Evolutionary conservation across 2,797 vertebrate species (phyloP).

Genomic region (Alectoris magna): DNA sequence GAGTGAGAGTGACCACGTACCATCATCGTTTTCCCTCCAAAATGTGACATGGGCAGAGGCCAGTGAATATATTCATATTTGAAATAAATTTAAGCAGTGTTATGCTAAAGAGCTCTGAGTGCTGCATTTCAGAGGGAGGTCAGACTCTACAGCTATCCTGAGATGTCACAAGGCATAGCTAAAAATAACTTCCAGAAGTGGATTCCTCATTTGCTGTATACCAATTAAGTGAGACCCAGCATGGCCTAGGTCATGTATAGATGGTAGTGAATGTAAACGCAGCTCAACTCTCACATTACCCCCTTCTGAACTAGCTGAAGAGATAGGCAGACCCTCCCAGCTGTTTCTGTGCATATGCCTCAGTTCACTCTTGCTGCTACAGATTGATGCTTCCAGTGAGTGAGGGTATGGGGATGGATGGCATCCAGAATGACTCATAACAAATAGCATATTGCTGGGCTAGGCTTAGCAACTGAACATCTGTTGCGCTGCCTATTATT

Average conservation of each 20-base stretch:
- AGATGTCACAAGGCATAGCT: neutral
- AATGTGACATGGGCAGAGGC: neutral
- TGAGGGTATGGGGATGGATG: slow-evolving; percentile 15
- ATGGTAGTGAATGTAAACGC: neutral
- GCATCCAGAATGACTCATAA: slow-evolving; percentile 71
- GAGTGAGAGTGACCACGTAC: neutral
- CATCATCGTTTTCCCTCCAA: slow-evolving; percentile 1
- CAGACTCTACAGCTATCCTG: neutral
- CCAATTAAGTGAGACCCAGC: neutral
- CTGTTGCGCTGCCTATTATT: slow-evolving; percentile 53
- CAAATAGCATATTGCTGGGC: slow-evolving; percentile 62
- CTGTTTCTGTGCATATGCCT: slow-evolving; percentile 40
- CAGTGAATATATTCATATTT: neutral
- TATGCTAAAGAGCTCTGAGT: slow-evolving; percentile 28
- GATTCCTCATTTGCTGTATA: neutral
- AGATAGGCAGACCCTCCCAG: slow-evolving; percentile 7
- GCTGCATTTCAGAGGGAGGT: slow-evolving; percentile 26
- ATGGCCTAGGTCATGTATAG: neutral
- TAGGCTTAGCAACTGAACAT: slow-evolving; percentile 54
- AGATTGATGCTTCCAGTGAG: slow-evolving; percentile 50
- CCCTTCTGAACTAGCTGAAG: neutral
- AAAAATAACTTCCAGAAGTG: slow-evolving; percentile 15
- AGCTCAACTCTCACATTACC: neutral
- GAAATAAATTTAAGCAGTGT: slow-evolving; percentile 9
- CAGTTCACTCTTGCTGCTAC: slow-evolving; percentile 9